Base-by-base conservation (phyloP, 2,888 invertebrate species). In the Ceraclea dissimilis region DNA sequence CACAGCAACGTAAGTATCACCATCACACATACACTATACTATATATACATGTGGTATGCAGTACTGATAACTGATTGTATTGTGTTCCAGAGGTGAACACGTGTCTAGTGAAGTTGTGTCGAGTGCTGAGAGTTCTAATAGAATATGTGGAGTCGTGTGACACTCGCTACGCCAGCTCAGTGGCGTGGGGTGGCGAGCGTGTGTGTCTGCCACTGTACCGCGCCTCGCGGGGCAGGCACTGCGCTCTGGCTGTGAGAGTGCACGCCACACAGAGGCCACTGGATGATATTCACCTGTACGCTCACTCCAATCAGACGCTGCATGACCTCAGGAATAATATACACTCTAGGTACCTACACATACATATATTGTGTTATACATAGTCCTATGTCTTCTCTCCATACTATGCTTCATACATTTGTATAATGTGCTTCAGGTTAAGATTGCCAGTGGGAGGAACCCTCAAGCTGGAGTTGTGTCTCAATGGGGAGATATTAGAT, bases 91-190 rank as follows among this genome's bases (percentile, higher is more conserved):
- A 75, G 67, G 69, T 70, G 54, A 67, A 70, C 8, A 73, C 74
- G 64, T 70, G 67, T 64, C 77, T 76, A 68, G 74, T 74, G 61
- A 72, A 90, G 72, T 93, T 96, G 88, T 92, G 92, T 71, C 84
- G 96, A 64, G 90, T 97, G 54, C 83, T 97, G 72, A 90, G 92
- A 74, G 94, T 96, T 67, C 80, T 97, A 67, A 90, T 92, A 70
- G 96, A 96, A 75, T 97, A 97, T 71, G 85, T 97, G 61, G 89
- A 88, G 66, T 95, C 96, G 75, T 96, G 95, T 77, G 96, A 96
- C 79, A 85, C 85, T 65, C 85, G 86, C 63, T 93, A 88, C 73
- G 82, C 26, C 26, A 6, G 5, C 4, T 39, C 39, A 4, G 13
- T 16, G 13, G 16, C 13, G 13, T 39, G 39, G 39, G 13, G 39